Evolutionary conservation across 2,888 invertebrate genomes (phyloP), one percentile per base, ranked within the genome.

Genomic region (Acrocyrtus sp.): DNA sequence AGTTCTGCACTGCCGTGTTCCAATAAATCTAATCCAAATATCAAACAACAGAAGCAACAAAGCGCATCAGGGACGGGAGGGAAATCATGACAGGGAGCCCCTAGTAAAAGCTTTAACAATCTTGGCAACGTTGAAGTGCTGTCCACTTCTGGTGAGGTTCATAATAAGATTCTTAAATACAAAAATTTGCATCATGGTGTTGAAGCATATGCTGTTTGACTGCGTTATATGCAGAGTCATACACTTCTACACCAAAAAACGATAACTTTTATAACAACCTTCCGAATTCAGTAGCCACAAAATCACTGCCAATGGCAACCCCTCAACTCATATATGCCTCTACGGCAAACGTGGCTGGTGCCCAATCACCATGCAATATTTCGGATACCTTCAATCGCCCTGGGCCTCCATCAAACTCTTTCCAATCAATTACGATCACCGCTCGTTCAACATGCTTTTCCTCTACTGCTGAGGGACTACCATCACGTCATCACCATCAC

Each of bases 31-130:
- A 47, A n/a, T 54, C 45, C 5, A 12, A 47, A 29, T 21, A 27
- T 19, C 24, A 21, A 39, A 24, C 22, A 51, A 8, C 54, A 63
- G 41, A 48, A 47, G 27, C 22, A 15, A 21, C 66, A 66, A 34
- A 8, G 12, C 34, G 12, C 34, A 5, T 8, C 12, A 5, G 34
- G 34, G 12, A 34, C 6, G 5, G 6, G 5, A 5, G 12, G 26
- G 17, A 72, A 72, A 45, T 72, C 72, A 65, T 72, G 72, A 72
- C 72, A 63, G 34, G 57, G 51, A 43, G 58, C 58, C 43, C 21
- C 39, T 26, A 51, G 53, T 58, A 65, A 58, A 34, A 57, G 53
- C 26, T 66, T 56, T 57, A 56, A 66, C 48, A 56, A 65, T 47
- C 58, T 54, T 65, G 72, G 68, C 54, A 60, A 65, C 53, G 70